Base-by-base conservation (phyloP, 1,140 invertebrate species). In the Drosophila auraria region DNA sequence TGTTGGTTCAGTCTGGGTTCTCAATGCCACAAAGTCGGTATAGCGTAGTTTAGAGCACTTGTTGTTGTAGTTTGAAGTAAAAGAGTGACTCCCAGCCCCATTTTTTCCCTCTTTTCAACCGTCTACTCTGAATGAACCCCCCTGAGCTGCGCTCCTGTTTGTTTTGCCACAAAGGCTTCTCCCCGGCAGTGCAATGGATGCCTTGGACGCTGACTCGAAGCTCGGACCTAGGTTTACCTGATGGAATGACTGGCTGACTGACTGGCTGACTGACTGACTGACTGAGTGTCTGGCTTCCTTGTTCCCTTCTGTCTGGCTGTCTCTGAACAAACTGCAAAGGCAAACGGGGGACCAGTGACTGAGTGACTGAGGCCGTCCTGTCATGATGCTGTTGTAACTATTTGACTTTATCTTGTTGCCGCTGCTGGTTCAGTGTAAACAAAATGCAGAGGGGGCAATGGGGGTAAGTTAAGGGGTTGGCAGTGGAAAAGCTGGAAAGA, bases 341-440 rank as follows among this genome's bases (percentile, higher is more conserved):
- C 25, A 51, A 30, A 27, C 36, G 15, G 15, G 23, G 38, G 15
- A 45, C 23, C 25, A 38, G 33, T 30, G 63, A 53, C 61, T 65
- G 69, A 77, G 57, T 75, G 65, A 54, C 82, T 71, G 70, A 73
- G 71, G 76, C 81, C 73, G 60, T 69, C 78, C 63, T 74, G 63
- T 77, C 73, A 75, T 89, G 83, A 89, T 87, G 82, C 63, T 72
- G 77, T 79, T 83, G 83, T 84, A 89, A 87, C 81, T 89, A 81
- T 87, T 87, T 87, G 83, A 87, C 84, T 87, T 87, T 84, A 89
- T 87, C 78, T 81, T 78, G 81, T 78, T 83, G 83, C 78, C 54
- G 73, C 68, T 76, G 61, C 61, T 68, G 66, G 54, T 78, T 74
- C 56, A 50, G 60, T 71, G 83, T 73, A 87, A 83, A 87, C 77